Base-by-base conservation (phyloP, 2,888 invertebrate species). In the Itoplectis maculator region DNA sequence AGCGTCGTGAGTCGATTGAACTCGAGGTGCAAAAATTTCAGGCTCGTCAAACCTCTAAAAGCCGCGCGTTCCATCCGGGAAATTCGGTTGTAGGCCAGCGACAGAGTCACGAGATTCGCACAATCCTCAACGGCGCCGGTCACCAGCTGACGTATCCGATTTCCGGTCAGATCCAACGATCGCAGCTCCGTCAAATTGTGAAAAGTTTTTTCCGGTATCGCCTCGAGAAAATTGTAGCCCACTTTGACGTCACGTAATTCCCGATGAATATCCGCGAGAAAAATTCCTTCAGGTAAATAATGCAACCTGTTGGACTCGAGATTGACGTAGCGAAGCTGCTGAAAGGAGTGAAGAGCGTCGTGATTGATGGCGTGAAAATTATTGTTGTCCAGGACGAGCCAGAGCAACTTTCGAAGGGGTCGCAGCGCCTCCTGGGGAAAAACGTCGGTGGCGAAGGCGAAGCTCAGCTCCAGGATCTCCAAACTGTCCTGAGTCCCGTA, bases 311-410 rank as follows among this genome's bases (percentile, higher is more conserved):
- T 98, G 74, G 97, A 97, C 90, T 97, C 97, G 89, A 98, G 93
- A 92, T 98, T 98, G 78, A 98, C 94, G 93, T 97, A 97, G 90
- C 96, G 96, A 35, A 92, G 73, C 51, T 90, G 87, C 9, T 88
- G 86, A n/a, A 92, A 90, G 0, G 95, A 94, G 81, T 95, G 95
- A 51, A 97, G 94, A 6, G 96, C 95, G n/a, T 96, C 95, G 54
- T 96, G 94, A 74, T 95, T 95, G 15, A 97, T 94, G 13, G 94
- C 94, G 91, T 96, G 96, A 87, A 98, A 95, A 90, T 97, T 97
- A 90, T 98, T 98, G 93, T 97, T 97, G 92, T 98, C 98, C 89
- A 98, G 93, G 0, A 97, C 97, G 81, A 98, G 93, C 96, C 97
- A 97, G 89, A 96, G 95, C 8, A 98, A 94, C 88, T 95, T 96